These are phyloP conservation scores for Aphodius granarius DNA, from an alignment of 2,888 invertebrate species.

Conservation along the genomic window DNA sequence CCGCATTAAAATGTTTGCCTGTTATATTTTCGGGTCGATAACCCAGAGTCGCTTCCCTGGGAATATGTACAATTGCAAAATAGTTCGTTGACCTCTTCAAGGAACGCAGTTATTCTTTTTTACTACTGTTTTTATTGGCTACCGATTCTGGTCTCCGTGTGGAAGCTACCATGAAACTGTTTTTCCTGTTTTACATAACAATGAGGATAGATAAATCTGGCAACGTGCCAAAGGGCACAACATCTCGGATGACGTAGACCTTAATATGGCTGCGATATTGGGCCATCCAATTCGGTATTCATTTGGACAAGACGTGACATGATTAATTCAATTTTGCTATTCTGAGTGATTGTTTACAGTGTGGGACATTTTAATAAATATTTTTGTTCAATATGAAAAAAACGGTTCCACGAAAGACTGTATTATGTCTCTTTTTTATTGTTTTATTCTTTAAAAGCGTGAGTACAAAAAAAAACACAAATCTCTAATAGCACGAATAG, in stretches of 20 bases:
- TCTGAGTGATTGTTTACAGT: background rate
- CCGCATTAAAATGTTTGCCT: background rate
- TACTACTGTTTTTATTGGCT: too few relatives aligned
- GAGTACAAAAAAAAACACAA: too few relatives aligned
- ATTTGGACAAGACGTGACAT: background rate
- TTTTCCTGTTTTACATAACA: background rate
- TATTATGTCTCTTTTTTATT: too few relatives aligned
- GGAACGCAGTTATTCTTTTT: background rate
- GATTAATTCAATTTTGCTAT: background rate
- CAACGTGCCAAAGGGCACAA: background rate
- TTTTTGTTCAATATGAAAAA: background rate
- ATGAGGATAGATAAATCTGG: background rate
- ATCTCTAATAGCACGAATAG: too few relatives aligned
- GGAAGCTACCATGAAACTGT: background rate
- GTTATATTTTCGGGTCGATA: background rate
- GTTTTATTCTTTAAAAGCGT: background rate
- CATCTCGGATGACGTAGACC: background rate
- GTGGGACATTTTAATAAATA: background rate
- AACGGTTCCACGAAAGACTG: too few relatives aligned
- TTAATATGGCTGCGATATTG: background rate
- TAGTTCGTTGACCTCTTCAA: background rate
- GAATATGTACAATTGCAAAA: background rate
- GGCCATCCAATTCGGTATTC: background rate
- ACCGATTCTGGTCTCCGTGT: background rate
- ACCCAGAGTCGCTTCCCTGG: background rate